These are phyloP conservation scores for Amorpha juglandis DNA, from an alignment of 2,888 invertebrate species.

Conservation along the genomic window DNA sequence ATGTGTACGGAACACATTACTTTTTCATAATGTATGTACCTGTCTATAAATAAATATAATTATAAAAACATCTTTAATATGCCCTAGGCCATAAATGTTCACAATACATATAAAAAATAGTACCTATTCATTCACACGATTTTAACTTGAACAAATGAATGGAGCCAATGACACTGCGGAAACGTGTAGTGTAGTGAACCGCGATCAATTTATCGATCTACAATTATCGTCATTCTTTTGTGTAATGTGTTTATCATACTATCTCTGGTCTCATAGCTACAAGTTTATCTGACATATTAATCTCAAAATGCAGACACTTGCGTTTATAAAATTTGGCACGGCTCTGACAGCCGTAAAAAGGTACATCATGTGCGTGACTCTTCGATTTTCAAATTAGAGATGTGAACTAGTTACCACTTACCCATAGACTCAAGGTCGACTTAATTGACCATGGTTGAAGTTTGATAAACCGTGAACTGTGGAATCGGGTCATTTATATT, in stretches of 20 bases:
- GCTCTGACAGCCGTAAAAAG: slow-evolving; percentile 61
- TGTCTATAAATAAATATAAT: not conserved
- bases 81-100: not conserved
- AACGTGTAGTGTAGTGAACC: slow-evolving; percentile 29
- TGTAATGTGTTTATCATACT: slow-evolving; percentile 31
- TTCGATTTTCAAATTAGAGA: slow-evolving; percentile 61
- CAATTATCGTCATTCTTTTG: slow-evolving; percentile 34
- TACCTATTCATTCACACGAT: slow-evolving; percentile 30
- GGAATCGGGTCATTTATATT: slow-evolving; percentile 7
- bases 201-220: slow-evolving; percentile 23
- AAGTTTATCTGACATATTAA: slow-evolving; percentile 56
- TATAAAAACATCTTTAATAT: not conserved
- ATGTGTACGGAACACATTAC: not conserved
- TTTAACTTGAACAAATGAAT: slow-evolving; percentile 32
- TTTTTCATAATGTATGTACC: no score
- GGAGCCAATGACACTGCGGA: slow-evolving; percentile 26
- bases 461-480: slow-evolving; percentile 27
- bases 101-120: not conserved
- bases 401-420: slow-evolving; percentile 53
- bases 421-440: slow-evolving; percentile 63
- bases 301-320: slow-evolving; percentile 61
- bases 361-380: slow-evolving; percentile 61
- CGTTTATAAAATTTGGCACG: slow-evolving; percentile 66
- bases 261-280: slow-evolving; percentile 35
- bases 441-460: slow-evolving; percentile 42